Evolutionary conservation across 2,888 invertebrate species (phyloP), one percentile per base, ranked within the genome.

Genomic region (Incurvaria masculella): DNA sequence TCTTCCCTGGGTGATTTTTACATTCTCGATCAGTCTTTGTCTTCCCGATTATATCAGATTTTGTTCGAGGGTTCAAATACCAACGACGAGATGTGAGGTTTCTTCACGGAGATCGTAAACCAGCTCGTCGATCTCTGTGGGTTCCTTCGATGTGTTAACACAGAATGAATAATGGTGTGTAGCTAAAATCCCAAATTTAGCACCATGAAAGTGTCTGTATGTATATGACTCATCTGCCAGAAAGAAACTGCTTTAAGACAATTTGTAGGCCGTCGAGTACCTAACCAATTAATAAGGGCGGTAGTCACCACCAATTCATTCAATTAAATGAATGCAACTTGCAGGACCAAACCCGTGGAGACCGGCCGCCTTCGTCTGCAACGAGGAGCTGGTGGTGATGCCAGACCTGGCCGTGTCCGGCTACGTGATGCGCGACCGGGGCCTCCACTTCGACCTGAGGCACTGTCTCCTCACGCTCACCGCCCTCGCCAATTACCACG

Each of bases 351-450:
- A 61, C 8, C 62, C 68, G 0, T 76, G 69, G 68, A 62, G 64
- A 40, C 57, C 63, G 1, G 64, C 59, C 44, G 64, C 67, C 0
- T 65, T 63, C 49, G 47, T 72, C 2, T 64, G 59, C 56, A 67
- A 61, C 4, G 69, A 72, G 21, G 56, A 55, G 0, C 49, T 69
- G 1, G 49, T 75, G 4, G 73, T 73, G 40, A 67, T 74, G 68
- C 73, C 69, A 0, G 75, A 75, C 53, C 49, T 75, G 16, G 51
- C 61, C 0, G 44, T 52, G 2, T 56, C 61, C n/a, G 74, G 75
- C 1, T 76, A 69, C 55, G 45, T 57, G 4, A 49, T 59, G 0
- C 53, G 56, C 2, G 27, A 44, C 27, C 23, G n/a, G 20, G 16
- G n/a, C 27, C 26, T 27, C n/a, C 11, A 23, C 14, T 27, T 44